Base-by-base conservation (phyloP, 2,797 vertebrate genomes). In the Acanthurus tractus region DNA sequence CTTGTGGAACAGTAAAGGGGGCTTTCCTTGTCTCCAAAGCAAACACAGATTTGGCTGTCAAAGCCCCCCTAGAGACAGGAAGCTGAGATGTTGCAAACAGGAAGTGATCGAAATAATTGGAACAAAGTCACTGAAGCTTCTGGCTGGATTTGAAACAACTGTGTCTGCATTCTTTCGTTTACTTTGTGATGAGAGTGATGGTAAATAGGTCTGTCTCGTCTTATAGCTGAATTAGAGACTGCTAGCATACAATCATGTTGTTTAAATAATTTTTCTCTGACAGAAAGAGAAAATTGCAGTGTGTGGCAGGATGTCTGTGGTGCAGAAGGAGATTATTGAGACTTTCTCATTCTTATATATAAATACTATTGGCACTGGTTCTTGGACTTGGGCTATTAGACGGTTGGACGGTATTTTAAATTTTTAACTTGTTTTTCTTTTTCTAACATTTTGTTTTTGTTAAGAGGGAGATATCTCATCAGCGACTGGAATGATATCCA, bases 1-100 rank as follows among this genome's bases (percentile, higher is more conserved):
- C 55, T 63, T 0, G 6, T 53, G 65, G 65, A 11, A 53, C 25
- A 62, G 61, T 3, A 55, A 50, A 40, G 18, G 17, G 67, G 74
- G 67, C 23, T 69, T 81, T 53, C 67, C 71, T 76, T 0, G 0
- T 50, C 76, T 81, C n/a, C 2, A 64, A 69, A 82, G 76, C 83
- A 81, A 83, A 86, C 67, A 73, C 18, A 78, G 52, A 85, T 62
- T 40, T 9, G 25, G 8, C 49, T 70, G 63, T 71, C 50, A 48
- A 29, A 36, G n/a, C 17, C 46, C 44, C 15, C 48, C 36, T 1
- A 42, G 70, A 68, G 44, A 68, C 64, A 68, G 55, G 56, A 59
- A 71, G 66, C 38, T 1, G 55, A 58, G 58, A n/a, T 61, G 63
- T 8, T 52, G 23, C 53, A 54, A 87, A 86, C 63, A 79, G 68